Evolutionary conservation across 2,888 invertebrate genomes (phyloP).

Genomic region (Pseudococcus longispinus): DNA sequence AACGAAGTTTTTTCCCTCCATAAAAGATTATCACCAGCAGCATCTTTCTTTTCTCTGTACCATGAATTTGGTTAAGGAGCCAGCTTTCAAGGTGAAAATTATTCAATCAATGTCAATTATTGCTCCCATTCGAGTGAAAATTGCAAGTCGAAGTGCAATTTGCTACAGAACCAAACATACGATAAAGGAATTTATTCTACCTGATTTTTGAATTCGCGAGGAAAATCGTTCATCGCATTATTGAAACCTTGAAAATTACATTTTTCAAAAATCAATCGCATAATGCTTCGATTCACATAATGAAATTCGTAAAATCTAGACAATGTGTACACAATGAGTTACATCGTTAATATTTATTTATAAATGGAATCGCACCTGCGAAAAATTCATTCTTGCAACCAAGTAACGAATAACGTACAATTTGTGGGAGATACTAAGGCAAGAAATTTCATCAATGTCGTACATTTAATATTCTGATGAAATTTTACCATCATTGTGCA

Average conservation of each 20-base stretch:
- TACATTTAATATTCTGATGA: not conserved
- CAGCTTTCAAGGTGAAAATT: not conserved
- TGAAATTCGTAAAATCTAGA: not conserved
- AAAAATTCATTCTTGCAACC: not conserved
- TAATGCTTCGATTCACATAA: not conserved
- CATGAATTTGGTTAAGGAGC: not conserved
- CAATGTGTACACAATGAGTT: not conserved
- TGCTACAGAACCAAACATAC: not conserved
- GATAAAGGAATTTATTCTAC: not conserved
- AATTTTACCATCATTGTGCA: slow-evolving; percentile 2
- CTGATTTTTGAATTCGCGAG: not conserved
- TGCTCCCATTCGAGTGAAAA: not conserved
- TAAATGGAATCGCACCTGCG: not conserved
- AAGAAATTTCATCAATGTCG: not conserved
- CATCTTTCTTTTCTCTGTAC: not conserved
- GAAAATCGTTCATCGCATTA: not conserved
- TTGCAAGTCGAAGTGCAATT: not conserved
- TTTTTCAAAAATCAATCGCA: not conserved
- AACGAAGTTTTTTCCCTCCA: not conserved
- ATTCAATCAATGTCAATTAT: not conserved
- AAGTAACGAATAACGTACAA: not conserved
- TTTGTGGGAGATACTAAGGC: not conserved
- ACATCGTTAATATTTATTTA: not conserved
- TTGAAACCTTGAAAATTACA: not conserved
- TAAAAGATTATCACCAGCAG: not conserved